Base-by-base conservation (phyloP, 2,797 vertebrate genomes). In the Falco naumanni region DNA sequence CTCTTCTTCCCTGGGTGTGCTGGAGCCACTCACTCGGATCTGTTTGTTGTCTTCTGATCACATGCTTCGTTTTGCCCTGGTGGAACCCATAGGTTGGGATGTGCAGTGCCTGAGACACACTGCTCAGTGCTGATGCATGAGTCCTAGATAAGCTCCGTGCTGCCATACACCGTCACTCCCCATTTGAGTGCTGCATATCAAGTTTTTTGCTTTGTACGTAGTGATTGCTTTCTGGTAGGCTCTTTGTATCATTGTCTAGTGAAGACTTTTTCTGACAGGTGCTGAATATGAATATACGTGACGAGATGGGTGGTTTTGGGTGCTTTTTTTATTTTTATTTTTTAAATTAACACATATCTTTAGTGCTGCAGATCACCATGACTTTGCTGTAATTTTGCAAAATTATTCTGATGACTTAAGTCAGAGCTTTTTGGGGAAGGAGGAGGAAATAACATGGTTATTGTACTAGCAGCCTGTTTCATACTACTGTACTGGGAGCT, bases 341-440 rank as follows among this genome's bases (percentile, higher is more conserved):
- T 68, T 25, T 37, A 60, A 13, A 2, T 7, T 93, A 19, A 12
- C 14, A 18, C 0, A 0, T 75, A 8, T 61, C 29, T 94, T 43
- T 41, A 48, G 14, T 81, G 24, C 41, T 81, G 45, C 61, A 85
- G 53, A 81, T 81, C n/a, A 21, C 43, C 25, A 48, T 72, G 65
- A 69, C 16, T 65, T 83, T 41, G 17, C 43, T 79, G 39, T 61
- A 87, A 50, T 74, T 39, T 68, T 86, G 43, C 39, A 94, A 74
- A 82, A 77, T 66, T 82, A 60, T 89, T 87, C 69, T 87, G 37
- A 68, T 93, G 80, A 82, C n/a, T 59, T 59, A 63, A 71, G 13
- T 78, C 65, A 50, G 34, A 86, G 34, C 28, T 74, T 92, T 83
- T 47, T 28, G 22, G 28, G 57, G 24, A 87, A 80, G 28, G 51